Percentiles rank a stretch among this genome's conserved stretches.
These are phyloP conservation scores for Mechanitis mazaeus DNA, from an alignment of 2,888 invertebrate genomes.

Conservation along the genomic window DNA sequence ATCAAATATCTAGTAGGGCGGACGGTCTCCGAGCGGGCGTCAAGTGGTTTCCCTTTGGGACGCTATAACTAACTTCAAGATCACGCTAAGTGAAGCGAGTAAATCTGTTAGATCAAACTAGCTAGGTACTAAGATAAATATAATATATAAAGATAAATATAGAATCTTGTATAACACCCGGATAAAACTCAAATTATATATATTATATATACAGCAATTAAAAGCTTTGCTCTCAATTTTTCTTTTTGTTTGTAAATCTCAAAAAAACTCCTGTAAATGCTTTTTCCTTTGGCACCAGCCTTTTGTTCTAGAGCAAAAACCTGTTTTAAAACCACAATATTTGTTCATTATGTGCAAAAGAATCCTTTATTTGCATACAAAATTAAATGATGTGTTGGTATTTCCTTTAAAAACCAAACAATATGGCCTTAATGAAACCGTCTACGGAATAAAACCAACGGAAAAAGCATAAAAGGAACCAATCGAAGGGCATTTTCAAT, in stretches of 20 bases:
- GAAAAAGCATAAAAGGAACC: slow-evolving; percentile 35
- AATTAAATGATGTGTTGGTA: slow-evolving; percentile 22
- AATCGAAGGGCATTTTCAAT: slow-evolving; percentile 42
- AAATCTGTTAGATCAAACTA: slow-evolving; percentile 2
- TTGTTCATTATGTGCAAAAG: slow-evolving; percentile 9
- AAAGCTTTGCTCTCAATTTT: not conserved
- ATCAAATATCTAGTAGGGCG: slow-evolving; percentile 6
- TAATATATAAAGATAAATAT: too few relatives aligned
- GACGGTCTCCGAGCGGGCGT: slow-evolving; percentile 3
- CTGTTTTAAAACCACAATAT: slow-evolving; percentile 11
- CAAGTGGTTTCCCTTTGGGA: slow-evolving; percentile 5
- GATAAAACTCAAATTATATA: too few relatives aligned
- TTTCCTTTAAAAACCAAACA: slow-evolving; percentile 34
- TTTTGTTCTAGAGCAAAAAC: slow-evolving; percentile 5
- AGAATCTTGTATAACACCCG: too few relatives aligned
- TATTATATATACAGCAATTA: not conserved
- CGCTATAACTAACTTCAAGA: slow-evolving; percentile 4
- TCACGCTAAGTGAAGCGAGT: slow-evolving; percentile 1
- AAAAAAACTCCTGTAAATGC: slow-evolving; percentile 7
- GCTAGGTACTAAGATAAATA: too few relatives aligned
- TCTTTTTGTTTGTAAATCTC: not conserved
- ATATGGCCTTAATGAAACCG: slow-evolving; percentile 46
- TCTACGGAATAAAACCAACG: slow-evolving; percentile 32
- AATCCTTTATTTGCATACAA: slow-evolving; percentile 9
- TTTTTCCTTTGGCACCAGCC: slow-evolving; percentile 6